Percentiles rank a stretch among this genome's conserved stretches.
These are phyloP conservation scores for Mormyrops attenuatus DNA, from an alignment of 2,797 vertebrate species.

Conservation along the genomic window DNA sequence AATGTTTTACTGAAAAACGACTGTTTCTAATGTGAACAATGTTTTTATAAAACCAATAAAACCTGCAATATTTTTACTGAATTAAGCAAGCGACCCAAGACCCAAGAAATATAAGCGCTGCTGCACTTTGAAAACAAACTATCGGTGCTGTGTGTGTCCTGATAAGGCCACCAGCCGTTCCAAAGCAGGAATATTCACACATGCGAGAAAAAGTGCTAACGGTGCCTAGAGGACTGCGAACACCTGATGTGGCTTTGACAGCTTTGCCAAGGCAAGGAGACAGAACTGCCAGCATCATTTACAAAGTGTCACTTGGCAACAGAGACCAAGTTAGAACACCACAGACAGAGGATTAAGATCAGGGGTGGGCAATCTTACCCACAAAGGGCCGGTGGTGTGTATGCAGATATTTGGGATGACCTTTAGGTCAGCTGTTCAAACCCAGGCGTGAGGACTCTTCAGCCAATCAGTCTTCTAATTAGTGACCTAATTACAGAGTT, in stretches of 20 bases:
- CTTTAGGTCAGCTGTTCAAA: too few relatives aligned
- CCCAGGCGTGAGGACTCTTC: too few relatives aligned
- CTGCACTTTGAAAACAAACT: not conserved
- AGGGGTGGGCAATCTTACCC: not conserved
- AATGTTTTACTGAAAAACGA: not conserved
- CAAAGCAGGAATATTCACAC: not conserved
- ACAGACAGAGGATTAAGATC: not conserved
- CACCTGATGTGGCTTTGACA: not conserved
- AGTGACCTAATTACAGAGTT: too few relatives aligned
- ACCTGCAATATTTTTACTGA: not conserved
- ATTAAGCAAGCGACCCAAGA: not conserved
- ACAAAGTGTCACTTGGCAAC: not conserved
- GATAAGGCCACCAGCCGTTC: not conserved
- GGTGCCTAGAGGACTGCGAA: not conserved
- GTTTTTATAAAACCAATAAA: not conserved
- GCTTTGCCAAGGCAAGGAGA: not conserved
- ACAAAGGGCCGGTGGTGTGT: too few relatives aligned
- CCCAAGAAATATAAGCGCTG: not conserved
- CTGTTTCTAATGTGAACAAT: not conserved
- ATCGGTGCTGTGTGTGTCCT: not conserved
- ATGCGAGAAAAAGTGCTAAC: not conserved
- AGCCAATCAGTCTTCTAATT: too few relatives aligned
- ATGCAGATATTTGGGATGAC: too few relatives aligned
- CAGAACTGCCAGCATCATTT: not conserved
- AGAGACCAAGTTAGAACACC: not conserved